Percentiles rank a stretch among this genome's conserved stretches.
phyloP scores from a whole-genome alignment of 2,797 vertebrate species.

The Astyanax mexicanus region DNA sequence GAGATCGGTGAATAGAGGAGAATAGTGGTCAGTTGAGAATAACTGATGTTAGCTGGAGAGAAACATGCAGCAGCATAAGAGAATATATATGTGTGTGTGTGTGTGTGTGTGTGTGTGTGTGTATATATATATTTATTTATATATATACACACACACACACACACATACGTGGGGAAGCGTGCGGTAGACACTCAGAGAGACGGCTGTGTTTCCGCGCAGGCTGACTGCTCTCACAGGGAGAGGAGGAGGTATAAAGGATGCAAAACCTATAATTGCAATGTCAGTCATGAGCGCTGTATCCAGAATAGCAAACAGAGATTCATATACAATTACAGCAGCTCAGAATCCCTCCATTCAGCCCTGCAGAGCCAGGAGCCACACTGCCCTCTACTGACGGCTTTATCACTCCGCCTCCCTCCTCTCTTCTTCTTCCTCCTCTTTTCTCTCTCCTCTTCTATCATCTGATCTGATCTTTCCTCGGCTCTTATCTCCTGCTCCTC shows the following conservation, averaged over 20 bases:
- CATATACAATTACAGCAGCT: slow-evolving; percentile 36
- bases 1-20: no score
- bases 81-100: no score
- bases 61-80: neutral
- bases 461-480: neutral
- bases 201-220: slow-evolving; percentile 64
- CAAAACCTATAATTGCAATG: slow-evolving; percentile 80
- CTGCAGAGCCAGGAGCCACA: slow-evolving; percentile 61
- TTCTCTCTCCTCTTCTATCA: neutral
- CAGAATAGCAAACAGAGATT: slow-evolving; percentile 74
- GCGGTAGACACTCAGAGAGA: neutral
- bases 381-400: slow-evolving; percentile 71
- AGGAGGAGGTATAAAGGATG: slow-evolving; percentile 77
- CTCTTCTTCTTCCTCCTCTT: neutral
- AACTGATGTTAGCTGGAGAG: no score
- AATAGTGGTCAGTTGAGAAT: neutral
- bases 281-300: slow-evolving; percentile 73
- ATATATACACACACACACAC: no score
- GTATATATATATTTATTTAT: no score
- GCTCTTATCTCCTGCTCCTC: neutral
- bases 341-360: neutral
- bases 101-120: no score
- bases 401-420: neutral
- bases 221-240: slow-evolving; percentile 63
- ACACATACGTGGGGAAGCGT: neutral